Percentiles rank a stretch among this genome's conserved stretches.
These are phyloP conservation scores for Microlaimidae sp. DNA, from an alignment of 2,888 invertebrate genomes.

Conservation along the genomic window DNA sequence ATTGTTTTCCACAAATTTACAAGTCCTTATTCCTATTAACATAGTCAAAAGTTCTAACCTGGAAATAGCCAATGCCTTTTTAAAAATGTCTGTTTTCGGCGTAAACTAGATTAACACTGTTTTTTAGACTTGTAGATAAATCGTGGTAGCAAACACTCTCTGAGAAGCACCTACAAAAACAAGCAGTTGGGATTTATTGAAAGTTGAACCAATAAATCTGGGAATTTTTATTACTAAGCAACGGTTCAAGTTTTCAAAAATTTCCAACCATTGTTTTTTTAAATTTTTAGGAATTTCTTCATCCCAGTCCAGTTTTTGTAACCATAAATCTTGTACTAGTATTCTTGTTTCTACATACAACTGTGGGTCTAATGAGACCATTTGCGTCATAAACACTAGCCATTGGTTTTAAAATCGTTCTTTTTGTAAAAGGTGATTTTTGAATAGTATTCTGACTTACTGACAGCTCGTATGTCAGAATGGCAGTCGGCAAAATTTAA, in stretches of 20 bases:
- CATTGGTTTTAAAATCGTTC: background rate
- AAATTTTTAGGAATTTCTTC: background rate
- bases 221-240: background rate
- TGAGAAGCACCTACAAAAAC: background rate
- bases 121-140: background rate
- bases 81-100: slow-evolving; percentile 2
- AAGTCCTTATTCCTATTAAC: slow-evolving; percentile 7
- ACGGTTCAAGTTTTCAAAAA: no score
- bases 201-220: background rate
- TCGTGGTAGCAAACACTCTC: background rate
- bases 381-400: slow-evolving; percentile 1
- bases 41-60: slow-evolving; percentile 15
- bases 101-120: background rate
- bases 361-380: background rate
- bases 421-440: background rate
- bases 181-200: background rate
- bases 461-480: background rate
- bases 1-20: background rate
- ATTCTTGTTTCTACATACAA: background rate
- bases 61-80: slow-evolving; percentile 14
- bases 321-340: background rate
- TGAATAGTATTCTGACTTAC: no score
- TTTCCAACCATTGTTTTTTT: background rate
- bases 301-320: background rate
- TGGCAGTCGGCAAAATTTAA: slow-evolving; percentile 4